Conservation (phyloP, 2,888 invertebrate species). For the Sinhomidia bicolor region DNA sequence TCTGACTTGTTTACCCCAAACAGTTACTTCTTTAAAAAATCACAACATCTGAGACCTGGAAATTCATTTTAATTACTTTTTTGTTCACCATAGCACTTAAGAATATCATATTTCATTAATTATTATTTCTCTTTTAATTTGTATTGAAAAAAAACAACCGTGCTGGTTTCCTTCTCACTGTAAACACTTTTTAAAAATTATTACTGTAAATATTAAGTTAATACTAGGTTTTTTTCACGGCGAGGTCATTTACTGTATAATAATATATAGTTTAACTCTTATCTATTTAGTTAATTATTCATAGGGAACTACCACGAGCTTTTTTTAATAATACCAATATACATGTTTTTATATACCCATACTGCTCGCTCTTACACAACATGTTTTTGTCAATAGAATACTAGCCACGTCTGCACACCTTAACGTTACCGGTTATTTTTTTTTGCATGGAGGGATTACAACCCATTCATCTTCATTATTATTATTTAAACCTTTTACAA, state of each 20-base stretch:
- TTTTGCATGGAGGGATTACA: constrained; percentile 57
- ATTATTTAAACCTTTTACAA: not conserved
- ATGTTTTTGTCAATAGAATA: not conserved
- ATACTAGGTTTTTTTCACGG: not conserved
- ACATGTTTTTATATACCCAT: too few species aligned
- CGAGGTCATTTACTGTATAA: not conserved
- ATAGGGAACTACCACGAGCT: too few species aligned
- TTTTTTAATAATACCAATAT: too few species aligned
- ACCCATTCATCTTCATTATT: constrained; percentile 23
- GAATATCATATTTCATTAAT: not conserved
- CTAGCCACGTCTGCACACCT: not conserved
- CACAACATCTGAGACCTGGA: constrained; percentile 70
- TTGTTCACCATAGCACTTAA: constrained; percentile 5
- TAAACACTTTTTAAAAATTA: not conserved
- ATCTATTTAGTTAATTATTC: too few species aligned
- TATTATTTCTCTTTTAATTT: not conserved
- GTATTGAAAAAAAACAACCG: constrained; percentile 43
- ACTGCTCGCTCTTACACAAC: too few species aligned
- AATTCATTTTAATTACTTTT: constrained; percentile 11
- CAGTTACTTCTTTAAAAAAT: constrained; percentile 50
- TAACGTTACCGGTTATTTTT: not conserved
- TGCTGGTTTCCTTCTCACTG: constrained; percentile 11
- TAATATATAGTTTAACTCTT: not conserved
- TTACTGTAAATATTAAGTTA: constrained; percentile 15
- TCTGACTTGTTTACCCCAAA: constrained; percentile 38